phyloP scores from a whole-genome alignment of 2,113 vertebrate genomes.

The Illadopsis cleaveri region DNA sequence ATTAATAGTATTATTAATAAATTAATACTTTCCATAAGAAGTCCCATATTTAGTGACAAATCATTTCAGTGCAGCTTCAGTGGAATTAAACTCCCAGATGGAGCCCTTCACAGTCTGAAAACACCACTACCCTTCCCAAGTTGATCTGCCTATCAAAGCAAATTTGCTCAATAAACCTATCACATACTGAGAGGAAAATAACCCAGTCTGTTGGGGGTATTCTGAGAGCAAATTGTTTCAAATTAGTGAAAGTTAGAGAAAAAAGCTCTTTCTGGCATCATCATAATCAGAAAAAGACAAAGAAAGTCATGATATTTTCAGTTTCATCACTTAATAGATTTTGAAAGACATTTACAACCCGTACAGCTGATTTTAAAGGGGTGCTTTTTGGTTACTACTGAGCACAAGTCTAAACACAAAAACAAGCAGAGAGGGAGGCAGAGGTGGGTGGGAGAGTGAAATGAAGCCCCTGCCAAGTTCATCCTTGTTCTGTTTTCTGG shows the following conservation, averaged over 20 bases:
- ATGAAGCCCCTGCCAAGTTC: not conserved
- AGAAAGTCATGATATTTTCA: fast-evolving
- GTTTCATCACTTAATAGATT: not conserved
- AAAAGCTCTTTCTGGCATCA: not conserved
- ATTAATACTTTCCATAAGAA: not conserved
- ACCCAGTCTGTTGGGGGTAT: not conserved
- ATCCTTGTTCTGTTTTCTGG: not conserved
- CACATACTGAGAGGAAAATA: not conserved
- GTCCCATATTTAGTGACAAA: not conserved
- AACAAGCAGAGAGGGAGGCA: not conserved
- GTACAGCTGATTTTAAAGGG: not conserved
- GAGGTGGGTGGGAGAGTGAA: not conserved
- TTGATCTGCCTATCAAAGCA: not conserved
- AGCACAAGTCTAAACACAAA: not conserved
- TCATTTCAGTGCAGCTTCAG: not conserved
- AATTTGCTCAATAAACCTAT: not conserved
- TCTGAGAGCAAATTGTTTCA: not conserved
- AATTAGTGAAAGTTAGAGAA: not conserved
- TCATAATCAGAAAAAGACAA: not conserved
- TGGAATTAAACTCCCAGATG: not conserved
- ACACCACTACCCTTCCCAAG: not conserved
- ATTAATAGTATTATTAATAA: too few species aligned
- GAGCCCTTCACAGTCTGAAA: not conserved
- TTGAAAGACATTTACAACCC: not conserved
- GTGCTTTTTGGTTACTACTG: not conserved